Percentiles rank a stretch among this genome's conserved stretches.
These are phyloP conservation scores for Bombus haemorrhoidalis DNA, from an alignment of 1,140 invertebrate genomes.

Conservation along the genomic window DNA sequence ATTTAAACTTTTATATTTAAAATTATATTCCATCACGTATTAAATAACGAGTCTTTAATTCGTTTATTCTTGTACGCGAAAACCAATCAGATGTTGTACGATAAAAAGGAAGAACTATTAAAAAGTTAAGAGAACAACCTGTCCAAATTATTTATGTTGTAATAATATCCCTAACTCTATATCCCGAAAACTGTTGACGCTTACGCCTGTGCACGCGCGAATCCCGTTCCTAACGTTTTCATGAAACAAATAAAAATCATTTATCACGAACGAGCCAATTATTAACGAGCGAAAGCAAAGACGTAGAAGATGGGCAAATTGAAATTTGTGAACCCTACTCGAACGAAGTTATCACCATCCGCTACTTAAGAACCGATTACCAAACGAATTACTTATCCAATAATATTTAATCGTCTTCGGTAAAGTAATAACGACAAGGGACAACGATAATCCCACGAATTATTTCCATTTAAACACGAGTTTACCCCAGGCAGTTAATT, in stretches of 20 bases:
- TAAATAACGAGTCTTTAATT: neutral
- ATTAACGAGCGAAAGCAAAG: neutral
- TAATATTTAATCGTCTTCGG: neutral
- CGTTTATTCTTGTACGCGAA: neutral
- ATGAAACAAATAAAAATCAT: neutral
- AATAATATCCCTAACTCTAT: neutral
- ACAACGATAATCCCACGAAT: conserved; percentile 8
- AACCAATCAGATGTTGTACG: too few species aligned
- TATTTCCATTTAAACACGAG: conserved; percentile 22
- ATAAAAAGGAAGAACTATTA: neutral
- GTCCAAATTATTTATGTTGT: neutral
- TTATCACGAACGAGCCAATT: neutral
- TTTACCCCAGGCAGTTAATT: conserved; percentile 21
- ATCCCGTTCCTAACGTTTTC: neutral
- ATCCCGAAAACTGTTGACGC: neutral
- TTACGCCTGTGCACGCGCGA: too few species aligned
- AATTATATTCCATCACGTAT: neutral
- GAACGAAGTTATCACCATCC: neutral
- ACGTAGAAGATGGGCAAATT: neutral
- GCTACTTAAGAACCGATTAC: neutral
- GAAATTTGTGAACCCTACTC: neutral
- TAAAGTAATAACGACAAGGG: neutral
- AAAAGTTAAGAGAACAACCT: neutral
- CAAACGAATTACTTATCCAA: neutral
- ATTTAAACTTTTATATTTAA: neutral